These are phyloP conservation scores for Eupeodes latifasciatus DNA, from an alignment of 2,888 invertebrate species.

Conservation along the genomic window DNA sequence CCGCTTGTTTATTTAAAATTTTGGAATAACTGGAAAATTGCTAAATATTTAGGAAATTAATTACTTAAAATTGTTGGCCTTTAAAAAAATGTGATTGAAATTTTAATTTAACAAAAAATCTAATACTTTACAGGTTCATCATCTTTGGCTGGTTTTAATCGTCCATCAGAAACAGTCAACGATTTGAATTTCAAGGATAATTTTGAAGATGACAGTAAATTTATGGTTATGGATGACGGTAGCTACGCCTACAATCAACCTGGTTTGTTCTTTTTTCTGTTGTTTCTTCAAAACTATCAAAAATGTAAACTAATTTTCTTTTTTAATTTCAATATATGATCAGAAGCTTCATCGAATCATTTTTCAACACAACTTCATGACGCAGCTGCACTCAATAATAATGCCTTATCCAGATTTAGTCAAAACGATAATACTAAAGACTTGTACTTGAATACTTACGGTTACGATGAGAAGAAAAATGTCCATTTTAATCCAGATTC, in stretches of 20 bases:
- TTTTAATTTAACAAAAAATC: too few relatives aligned
- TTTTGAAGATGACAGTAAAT: conserved; percentile 81
- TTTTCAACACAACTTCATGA: conserved; percentile 79
- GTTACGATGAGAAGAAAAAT: conserved; percentile 81
- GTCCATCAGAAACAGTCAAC: conserved; percentile 85
- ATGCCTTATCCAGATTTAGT: conserved; percentile 85
- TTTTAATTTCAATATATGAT: not conserved
- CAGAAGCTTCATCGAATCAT: conserved; percentile 84
- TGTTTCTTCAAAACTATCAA: too few relatives aligned
- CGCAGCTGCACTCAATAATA: conserved; percentile 78
- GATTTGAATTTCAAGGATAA: conserved; percentile 91
- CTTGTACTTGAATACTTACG: conserved; percentile 86
- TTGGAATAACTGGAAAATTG: too few relatives aligned
- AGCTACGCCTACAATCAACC: conserved; percentile 81
- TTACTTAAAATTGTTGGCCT: too few relatives aligned
- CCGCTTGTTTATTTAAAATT: too few relatives aligned
- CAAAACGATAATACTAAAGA: conserved; percentile 86
- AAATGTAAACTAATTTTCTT: not conserved
- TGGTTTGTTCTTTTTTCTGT: conserved; percentile 74
- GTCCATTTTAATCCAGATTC: conserved; percentile 79
- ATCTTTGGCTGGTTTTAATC: conserved; percentile 82
- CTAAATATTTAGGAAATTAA: too few relatives aligned
- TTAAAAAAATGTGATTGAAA: too few relatives aligned
- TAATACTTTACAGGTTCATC: conserved; percentile 80
- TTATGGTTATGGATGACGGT: conserved; percentile 65